These are phyloP conservation scores for Chrysemys picta DNA, from an alignment of 2,113 vertebrate genomes.

Conservation along the genomic window DNA sequence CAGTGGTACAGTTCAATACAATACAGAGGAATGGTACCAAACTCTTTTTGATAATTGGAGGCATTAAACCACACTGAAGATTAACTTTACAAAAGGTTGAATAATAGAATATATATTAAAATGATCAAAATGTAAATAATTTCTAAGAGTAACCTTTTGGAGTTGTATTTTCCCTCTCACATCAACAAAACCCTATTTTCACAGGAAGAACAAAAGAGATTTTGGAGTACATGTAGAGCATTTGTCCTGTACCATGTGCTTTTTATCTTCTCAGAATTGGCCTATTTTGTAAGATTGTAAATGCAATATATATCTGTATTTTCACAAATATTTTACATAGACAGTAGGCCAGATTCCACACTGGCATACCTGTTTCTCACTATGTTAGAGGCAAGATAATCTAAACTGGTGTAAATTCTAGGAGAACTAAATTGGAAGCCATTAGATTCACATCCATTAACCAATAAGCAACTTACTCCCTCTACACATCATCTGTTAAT, in stretches of 20 bases:
- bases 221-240: not conserved
- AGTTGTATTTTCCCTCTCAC: not conserved
- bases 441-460: not conserved
- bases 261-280: not conserved
- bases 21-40: not conserved
- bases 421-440: not conserved
- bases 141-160: not conserved
- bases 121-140: not conserved
- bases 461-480: not conserved
- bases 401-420: not conserved
- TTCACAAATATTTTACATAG: accelerated
- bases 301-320: accelerated
- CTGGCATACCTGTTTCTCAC: not conserved
- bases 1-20: not conserved
- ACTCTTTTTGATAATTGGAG: not conserved
- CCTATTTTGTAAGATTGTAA: not conserved
- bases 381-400: not conserved
- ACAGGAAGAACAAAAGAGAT: not conserved
- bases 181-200: not conserved
- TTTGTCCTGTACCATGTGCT: accelerated
- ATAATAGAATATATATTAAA: not conserved
- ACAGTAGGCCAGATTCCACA: not conserved
- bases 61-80: not conserved
- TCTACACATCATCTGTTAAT: not conserved
- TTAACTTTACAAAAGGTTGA: not conserved